These are phyloP conservation scores for Dryobota labecula DNA, from an alignment of 2,888 invertebrate species.

Conservation along the genomic window DNA sequence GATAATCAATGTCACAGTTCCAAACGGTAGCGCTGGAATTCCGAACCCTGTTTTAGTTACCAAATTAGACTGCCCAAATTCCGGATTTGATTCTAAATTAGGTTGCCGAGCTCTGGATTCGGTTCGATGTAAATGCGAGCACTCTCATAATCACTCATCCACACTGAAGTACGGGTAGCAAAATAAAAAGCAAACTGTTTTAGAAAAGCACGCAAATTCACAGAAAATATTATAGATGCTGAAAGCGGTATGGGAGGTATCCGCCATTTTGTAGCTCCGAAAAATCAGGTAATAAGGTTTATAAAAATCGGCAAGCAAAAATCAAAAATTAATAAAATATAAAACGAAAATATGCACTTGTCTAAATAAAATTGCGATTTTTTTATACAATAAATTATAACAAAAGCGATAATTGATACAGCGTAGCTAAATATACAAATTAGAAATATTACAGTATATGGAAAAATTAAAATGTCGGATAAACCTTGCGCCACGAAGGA, in stretches of 20 bases:
- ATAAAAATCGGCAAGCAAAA: conserved; percentile 9
- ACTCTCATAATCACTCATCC: conserved; percentile 73
- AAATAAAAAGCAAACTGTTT: conserved; percentile 54
- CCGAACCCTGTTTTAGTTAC: conserved; percentile 3
- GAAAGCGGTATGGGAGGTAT: conserved; percentile 12
- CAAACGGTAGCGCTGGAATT: conserved; percentile 2
- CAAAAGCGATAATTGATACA: neutral
- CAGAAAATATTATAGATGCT: conserved; percentile 4
- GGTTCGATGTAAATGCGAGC: conserved; percentile 50
- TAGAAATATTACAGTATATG: conserved; percentile 18
- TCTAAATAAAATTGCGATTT: conserved; percentile 13
- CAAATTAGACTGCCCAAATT: conserved; percentile 14
- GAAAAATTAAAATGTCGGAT: conserved; percentile 32
- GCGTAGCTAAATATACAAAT: neutral
- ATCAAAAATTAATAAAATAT: neutral
- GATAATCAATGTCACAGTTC: conserved; percentile 15
- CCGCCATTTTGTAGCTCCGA: conserved; percentile 20
- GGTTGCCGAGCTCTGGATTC: neutral
- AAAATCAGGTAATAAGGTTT: neutral
- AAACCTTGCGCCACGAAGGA: conserved; percentile 29
- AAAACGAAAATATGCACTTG: neutral
- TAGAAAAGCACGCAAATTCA: conserved; percentile 59
- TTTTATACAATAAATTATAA: neutral
- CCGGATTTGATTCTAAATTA: conserved; percentile 11
- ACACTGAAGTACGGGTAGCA: conserved; percentile 69